These are phyloP conservation scores for Heliangelus exortis DNA, from an alignment of 2,797 vertebrate species.

Conservation along the genomic window DNA sequence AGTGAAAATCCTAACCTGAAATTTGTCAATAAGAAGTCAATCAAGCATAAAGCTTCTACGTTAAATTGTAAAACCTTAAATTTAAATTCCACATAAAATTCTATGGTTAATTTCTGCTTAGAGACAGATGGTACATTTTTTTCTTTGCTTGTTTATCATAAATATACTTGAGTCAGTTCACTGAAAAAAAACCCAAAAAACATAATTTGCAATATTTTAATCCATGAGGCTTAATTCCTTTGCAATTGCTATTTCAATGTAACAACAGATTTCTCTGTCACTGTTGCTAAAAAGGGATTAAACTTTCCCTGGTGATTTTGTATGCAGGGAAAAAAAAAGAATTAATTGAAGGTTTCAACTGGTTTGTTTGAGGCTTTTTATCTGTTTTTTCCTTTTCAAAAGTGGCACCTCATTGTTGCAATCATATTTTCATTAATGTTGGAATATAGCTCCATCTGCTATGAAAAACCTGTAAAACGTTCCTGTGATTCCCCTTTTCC, in stretches of 20 bases:
- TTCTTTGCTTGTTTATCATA: slow-evolving; percentile 13
- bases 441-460: not conserved
- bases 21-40: not conserved
- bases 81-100: not conserved
- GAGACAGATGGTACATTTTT: slow-evolving; percentile 35
- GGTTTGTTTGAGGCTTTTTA: not conserved
- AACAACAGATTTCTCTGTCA: not conserved
- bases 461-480: not conserved
- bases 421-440: not conserved
- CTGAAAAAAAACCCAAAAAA: not conserved
- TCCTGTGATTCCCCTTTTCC: not conserved
- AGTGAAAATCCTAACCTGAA: not conserved
- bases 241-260: not conserved
- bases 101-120: slow-evolving; percentile 10
- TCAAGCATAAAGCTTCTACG: not conserved
- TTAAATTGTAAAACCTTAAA: slow-evolving; percentile 10
- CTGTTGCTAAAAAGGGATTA: slow-evolving; percentile 27
- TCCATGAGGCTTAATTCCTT: slow-evolving; percentile 16
- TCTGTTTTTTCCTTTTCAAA: not conserved
- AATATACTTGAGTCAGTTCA: not conserved
- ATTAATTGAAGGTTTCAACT: not conserved
- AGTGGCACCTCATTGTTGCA: not conserved
- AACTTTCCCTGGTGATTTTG: not conserved
- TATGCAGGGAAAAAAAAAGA: not conserved
- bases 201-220: slow-evolving; percentile 52